These are phyloP conservation scores for Drosophila truncata DNA, from an alignment of 1,140 invertebrate species.

Conservation along the genomic window DNA sequence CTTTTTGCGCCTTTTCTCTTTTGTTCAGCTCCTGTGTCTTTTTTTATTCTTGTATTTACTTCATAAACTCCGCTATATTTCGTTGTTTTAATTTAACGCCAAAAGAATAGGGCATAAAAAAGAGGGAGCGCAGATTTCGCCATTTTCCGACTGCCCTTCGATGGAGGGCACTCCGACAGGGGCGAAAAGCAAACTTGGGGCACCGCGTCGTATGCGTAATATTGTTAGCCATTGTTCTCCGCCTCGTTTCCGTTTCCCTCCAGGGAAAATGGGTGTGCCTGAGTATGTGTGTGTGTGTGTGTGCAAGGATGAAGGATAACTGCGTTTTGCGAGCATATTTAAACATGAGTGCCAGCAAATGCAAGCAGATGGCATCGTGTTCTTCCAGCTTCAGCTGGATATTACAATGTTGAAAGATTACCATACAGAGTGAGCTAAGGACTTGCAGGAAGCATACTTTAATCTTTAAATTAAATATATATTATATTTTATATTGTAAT, in stretches of 20 bases:
- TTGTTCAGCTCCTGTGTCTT: slow-evolving; percentile 15
- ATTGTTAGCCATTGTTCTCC: slow-evolving; percentile 66
- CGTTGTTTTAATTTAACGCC: slow-evolving; percentile 77
- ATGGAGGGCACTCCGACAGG: slow-evolving; percentile 15
- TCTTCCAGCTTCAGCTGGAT: not conserved
- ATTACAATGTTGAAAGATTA: slow-evolving; percentile 6
- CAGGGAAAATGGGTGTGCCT: slow-evolving; percentile 18
- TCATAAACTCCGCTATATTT: slow-evolving; percentile 55
- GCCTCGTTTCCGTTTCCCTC: slow-evolving; percentile 25
- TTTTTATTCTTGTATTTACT: slow-evolving; percentile 41
- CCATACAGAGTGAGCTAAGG: not conserved
- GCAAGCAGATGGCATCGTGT: slow-evolving; percentile 29
- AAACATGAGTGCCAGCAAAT: slow-evolving; percentile 31
- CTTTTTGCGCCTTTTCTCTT: not conserved
- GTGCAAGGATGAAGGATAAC: slow-evolving; percentile 17
- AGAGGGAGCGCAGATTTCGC: slow-evolving; percentile 25
- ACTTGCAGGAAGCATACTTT: not conserved
- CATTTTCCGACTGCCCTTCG: slow-evolving; percentile 15
- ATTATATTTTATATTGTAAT: not conserved
- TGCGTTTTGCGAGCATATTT: slow-evolving; percentile 36
- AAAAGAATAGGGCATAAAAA: slow-evolving; percentile 28
- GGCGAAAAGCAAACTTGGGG: slow-evolving; percentile 28
- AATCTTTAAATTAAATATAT: not conserved
- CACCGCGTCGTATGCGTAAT: slow-evolving; percentile 65
- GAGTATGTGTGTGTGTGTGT: not conserved